These are phyloP conservation scores for Gila orcuttii DNA, from an alignment of 2,113 vertebrate genomes.

Conservation along the genomic window DNA sequence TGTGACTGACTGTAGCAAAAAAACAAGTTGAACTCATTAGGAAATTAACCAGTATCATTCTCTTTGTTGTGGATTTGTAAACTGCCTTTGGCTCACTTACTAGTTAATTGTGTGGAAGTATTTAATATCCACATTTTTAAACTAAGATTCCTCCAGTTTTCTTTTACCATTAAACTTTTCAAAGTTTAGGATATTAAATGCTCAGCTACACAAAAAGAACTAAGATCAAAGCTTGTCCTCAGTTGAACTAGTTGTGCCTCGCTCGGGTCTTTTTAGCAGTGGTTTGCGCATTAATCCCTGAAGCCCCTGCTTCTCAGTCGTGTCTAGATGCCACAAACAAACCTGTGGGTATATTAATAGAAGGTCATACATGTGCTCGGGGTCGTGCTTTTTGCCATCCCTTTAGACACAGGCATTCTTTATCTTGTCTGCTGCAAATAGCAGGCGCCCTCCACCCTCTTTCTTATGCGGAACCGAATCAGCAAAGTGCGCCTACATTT, in stretches of 20 bases:
- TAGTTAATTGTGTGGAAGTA: background rate
- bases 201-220: background rate
- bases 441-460: background rate
- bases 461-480: background rate
- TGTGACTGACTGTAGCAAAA: background rate
- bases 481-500: slow-evolving; percentile 35
- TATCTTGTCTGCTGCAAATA: slow-evolving; percentile 49
- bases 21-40: background rate
- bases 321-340: slow-evolving; percentile 57
- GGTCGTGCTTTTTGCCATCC: slow-evolving; percentile 11
- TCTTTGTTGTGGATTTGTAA: background rate
- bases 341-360: slow-evolving; percentile 63
- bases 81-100: slow-evolving; percentile 3
- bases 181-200: background rate
- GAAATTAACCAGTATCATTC: background rate
- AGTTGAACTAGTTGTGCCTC: slow-evolving; percentile 8
- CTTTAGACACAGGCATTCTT: slow-evolving; percentile 27
- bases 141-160: background rate
- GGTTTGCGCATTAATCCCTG: background rate
- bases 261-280: slow-evolving; percentile 10
- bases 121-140: background rate
- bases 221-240: slow-evolving; percentile 31
- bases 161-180: background rate
- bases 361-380: slow-evolving; percentile 36
- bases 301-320: slow-evolving; percentile 26